Base-by-base conservation (phyloP, 2,888 invertebrate species). In the Dicyrtomina minuta region DNA sequence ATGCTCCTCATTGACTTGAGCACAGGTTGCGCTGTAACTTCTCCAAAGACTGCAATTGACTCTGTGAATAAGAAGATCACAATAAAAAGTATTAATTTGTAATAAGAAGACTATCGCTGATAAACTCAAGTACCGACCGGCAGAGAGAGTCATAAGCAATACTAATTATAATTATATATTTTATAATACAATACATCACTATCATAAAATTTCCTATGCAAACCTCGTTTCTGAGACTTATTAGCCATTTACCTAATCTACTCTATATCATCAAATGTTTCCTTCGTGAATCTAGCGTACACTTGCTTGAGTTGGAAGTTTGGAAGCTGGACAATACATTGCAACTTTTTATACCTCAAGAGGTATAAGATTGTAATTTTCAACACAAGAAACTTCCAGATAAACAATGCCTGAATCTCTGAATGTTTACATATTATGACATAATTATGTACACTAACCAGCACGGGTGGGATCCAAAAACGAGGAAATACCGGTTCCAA, bases 41-140 rank as follows among this genome's bases (percentile, higher is more conserved):
- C 97, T 0, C 95, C 96, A 77, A 96, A 86, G 75, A 93, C 92
- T 24, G 96, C 95, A 77, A 98, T 92, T 93, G 96, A 94, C 81
- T 98, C 96, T 85, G 78, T n/a, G 75, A 77, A 53, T 56, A 71
- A 44, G 59, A 39, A 62, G 61, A 59, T 22, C 3, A 56, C n/a
- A 20, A 2, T 12, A 33, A 26, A 26, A 20, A 46, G 1, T 41
- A 6, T 4, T 20, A 15, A 12, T 26, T 39, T 8, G 27, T 13
- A 26, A 17, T 53, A 33, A 46, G 44, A 56, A 27, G 59, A 39
- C 24, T 46, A 22, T 27, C 1, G 12, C 17, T 17, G 39, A 41
- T 8, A 27, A 33, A 55, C 10, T 39, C 62, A n/a, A 46, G 41
- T 20, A 53, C 17, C 44, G n/a, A 44, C 5, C 1, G n/a, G n/a